A percentile compares a stretch with the other conserved stretches of the same genome.
phyloP scores from a whole-genome alignment of 2,113 vertebrate species.

The Pampusana beccarii region DNA sequence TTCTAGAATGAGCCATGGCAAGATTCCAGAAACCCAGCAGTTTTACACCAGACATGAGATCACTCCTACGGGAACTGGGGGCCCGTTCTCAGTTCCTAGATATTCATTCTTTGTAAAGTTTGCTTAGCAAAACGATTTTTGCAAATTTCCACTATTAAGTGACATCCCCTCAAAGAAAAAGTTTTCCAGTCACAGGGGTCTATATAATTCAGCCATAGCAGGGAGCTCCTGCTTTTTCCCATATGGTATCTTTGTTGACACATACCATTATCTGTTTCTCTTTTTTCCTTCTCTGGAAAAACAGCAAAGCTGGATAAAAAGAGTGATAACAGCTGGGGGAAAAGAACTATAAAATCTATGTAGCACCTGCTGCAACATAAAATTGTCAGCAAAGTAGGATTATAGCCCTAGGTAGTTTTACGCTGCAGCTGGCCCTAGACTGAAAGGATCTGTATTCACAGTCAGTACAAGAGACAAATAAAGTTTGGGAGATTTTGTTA shows the following conservation, averaged over 20 bases:
- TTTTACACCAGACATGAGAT: accelerated
- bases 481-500: background rate
- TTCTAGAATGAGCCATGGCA: accelerated
- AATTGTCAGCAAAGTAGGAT: background rate
- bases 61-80: accelerated
- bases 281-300: background rate
- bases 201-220: accelerated
- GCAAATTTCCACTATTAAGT: background rate
- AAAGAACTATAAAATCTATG: background rate
- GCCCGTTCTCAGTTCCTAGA: background rate
- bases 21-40: background rate
- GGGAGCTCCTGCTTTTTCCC: background rate
- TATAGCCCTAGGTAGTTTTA: conserved; percentile 17
- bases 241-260: background rate
- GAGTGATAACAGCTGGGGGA: background rate
- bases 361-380: conserved; percentile 7
- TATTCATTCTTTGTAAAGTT: background rate
- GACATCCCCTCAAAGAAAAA: background rate
- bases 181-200: background rate
- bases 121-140: background rate
- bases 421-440: conserved; percentile 1
- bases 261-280: background rate
- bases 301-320: background rate
- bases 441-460: background rate
- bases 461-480: background rate